Conservation (phyloP, 2,113 vertebrate species). For the Chionis minor region DNA sequence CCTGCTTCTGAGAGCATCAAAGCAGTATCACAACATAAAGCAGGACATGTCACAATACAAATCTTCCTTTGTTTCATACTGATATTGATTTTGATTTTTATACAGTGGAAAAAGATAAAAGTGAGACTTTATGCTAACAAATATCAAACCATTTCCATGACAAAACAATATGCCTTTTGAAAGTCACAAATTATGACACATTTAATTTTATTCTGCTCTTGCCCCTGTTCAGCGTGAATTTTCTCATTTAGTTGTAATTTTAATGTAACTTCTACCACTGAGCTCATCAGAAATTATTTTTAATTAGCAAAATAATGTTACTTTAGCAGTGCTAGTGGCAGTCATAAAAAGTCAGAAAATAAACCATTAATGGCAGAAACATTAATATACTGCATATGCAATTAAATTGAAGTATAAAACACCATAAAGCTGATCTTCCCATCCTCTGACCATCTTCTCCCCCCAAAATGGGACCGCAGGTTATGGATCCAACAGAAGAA, state of each 20-base stretch:
- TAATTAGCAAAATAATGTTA: background rate
- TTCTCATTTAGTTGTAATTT: background rate
- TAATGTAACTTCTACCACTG: background rate
- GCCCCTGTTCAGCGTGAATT: background rate
- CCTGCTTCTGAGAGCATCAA: constrained; percentile 46
- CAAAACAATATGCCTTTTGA: background rate
- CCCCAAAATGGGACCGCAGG: background rate
- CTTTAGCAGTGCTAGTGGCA: background rate
- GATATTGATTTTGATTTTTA: constrained; percentile 49
- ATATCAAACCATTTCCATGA: background rate
- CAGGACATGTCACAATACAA: constrained; percentile 40
- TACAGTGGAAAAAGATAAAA: background rate
- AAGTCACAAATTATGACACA: background rate
- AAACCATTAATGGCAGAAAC: background rate
- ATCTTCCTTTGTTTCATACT: constrained; percentile 27
- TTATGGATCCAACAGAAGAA: background rate
- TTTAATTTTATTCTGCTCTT: background rate
- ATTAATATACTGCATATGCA: background rate
- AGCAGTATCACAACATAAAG: constrained; percentile 41
- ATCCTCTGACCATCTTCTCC: background rate
- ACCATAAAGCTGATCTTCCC: background rate
- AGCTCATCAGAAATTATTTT: background rate
- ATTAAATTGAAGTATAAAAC: background rate
- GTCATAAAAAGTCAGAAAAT: background rate
- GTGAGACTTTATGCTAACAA: background rate